A percentile compares a stretch with the other conserved stretches of the same genome.
These are phyloP conservation scores for Trissoscelio sp. DNA, from an alignment of 2,888 invertebrate genomes.

Conservation along the genomic window DNA sequence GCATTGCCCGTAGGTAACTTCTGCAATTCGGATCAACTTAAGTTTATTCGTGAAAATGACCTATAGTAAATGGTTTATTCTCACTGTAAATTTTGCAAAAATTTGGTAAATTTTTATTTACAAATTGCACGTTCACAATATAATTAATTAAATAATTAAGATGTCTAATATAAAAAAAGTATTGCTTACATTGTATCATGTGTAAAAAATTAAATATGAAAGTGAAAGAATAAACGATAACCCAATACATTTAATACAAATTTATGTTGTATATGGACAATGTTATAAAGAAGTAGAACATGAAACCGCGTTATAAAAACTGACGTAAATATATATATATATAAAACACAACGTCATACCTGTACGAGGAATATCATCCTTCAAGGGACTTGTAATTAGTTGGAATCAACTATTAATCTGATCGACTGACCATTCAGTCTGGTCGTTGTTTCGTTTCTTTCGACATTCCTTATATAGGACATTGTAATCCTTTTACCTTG, in stretches of 20 bases:
- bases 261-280: neutral
- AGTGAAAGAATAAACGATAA: neutral
- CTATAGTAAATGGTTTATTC: conserved; percentile 12
- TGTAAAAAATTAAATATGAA: no score
- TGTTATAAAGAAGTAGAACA: conserved; percentile 38
- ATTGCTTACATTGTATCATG: no score
- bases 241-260: neutral
- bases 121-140: no score
- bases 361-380: conserved; percentile 69
- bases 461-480: conserved; percentile 75
- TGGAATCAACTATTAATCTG: conserved; percentile 79
- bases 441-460: conserved; percentile 74
- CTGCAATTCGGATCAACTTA: conserved; percentile 13
- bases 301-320: conserved; percentile 62
- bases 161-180: no score
- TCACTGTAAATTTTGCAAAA: neutral
- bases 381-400: conserved; percentile 77
- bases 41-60: conserved; percentile 39
- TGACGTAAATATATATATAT: conserved; percentile 36
- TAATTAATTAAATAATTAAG: no score
- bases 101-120: no score
- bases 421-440: conserved; percentile 70
- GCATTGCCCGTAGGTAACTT: conserved; percentile 33
- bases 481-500: conserved; percentile 65
- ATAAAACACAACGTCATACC: conserved; percentile 45